Evolutionary conservation across 2,113 vertebrate genomes (phyloP).

Genomic region (Melanocharis versteri): DNA sequence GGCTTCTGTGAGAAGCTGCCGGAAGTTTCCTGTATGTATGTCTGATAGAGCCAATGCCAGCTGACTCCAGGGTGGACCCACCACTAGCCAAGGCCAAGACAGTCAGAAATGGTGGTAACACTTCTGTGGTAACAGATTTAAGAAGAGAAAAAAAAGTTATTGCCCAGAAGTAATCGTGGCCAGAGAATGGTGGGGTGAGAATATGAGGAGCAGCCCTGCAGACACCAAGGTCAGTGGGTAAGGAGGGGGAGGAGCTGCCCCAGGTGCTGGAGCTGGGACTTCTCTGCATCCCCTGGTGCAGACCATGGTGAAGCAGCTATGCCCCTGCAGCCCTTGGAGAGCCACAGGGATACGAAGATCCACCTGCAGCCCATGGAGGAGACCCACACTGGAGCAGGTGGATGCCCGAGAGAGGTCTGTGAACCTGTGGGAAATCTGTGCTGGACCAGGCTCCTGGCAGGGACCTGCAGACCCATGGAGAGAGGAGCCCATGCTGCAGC

Average conservation of each 20-base stretch:
- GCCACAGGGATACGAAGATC: not conserved
- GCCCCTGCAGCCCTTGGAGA: not conserved
- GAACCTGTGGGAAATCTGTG: not conserved
- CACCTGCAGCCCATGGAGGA: not conserved
- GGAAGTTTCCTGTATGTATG: accelerated
- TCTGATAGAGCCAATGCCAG: not conserved
- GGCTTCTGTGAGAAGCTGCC: not conserved
- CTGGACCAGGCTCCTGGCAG: not conserved
- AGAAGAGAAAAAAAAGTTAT: not conserved
- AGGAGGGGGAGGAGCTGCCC: not conserved
- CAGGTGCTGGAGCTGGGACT: not conserved
- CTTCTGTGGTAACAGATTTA: not conserved
- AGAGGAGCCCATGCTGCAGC: accelerated
- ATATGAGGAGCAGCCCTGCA: not conserved
- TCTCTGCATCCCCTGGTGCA: not conserved
- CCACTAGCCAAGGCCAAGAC: not conserved
- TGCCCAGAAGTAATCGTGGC: not conserved
- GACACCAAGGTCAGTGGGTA: not conserved
- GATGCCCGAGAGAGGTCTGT: not conserved
- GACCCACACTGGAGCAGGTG: not conserved
- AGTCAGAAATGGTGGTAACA: not conserved
- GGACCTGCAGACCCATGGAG: not conserved
- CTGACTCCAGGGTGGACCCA: too few relatives aligned
- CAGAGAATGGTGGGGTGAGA: not conserved
- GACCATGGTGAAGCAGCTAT: not conserved